A percentile compares a stretch with the other conserved stretches of the same genome.
These are phyloP conservation scores for Axis porcinus DNA, from an alignment of 2,113 vertebrate genomes.

Conservation along the genomic window DNA sequence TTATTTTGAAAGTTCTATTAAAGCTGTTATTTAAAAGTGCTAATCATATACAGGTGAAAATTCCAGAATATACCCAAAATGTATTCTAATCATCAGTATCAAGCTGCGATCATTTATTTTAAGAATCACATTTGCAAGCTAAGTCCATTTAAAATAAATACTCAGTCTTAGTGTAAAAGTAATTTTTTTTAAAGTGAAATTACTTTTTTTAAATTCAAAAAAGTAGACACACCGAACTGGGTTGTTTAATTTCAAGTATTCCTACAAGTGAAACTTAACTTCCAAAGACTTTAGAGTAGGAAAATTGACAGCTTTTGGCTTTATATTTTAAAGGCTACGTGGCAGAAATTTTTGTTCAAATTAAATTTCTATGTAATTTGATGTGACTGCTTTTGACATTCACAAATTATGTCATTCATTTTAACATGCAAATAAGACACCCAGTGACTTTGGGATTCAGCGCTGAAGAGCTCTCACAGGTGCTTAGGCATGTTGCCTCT, in stretches of 20 bases:
- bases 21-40: neutral
- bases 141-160: neutral
- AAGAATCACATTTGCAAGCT: conserved; percentile 13
- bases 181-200: conserved; percentile 17
- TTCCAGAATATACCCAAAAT: conserved; percentile 9
- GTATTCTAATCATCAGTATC: neutral
- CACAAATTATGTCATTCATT: conserved; percentile 49
- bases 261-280: conserved; percentile 5
- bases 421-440: conserved; percentile 28
- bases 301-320: conserved; percentile 40
- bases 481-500: neutral
- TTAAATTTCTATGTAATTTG: conserved; percentile 52
- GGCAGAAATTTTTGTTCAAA: conserved; percentile 40
- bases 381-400: conserved; percentile 49
- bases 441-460: neutral
- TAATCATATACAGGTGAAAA: neutral
- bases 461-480: neutral
- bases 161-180: neutral
- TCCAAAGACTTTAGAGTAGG: neutral
- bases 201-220: neutral
- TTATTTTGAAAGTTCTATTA: conserved; percentile 39
- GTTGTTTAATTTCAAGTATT: conserved; percentile 32
- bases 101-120: neutral
- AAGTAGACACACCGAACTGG: neutral
- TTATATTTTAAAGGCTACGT: conserved; percentile 41